Conservation (phyloP, 1,140 invertebrate species). For the Penaeus japonicus region DNA sequence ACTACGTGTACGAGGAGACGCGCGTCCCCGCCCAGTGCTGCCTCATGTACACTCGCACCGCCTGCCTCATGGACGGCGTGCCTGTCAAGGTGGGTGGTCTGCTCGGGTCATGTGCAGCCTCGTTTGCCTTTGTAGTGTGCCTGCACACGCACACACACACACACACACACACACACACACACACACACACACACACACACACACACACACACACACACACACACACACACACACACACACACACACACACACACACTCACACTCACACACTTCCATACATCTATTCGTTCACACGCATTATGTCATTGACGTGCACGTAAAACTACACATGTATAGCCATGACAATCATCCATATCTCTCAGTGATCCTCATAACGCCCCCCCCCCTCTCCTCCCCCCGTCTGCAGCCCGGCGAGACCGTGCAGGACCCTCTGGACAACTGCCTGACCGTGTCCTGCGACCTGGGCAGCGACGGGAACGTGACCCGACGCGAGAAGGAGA, state of each 20-base stretch:
- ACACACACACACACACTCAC: too few species aligned
- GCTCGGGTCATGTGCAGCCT: not conserved
- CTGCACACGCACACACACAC: too few species aligned
- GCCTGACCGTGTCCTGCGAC: conserved; percentile 45
- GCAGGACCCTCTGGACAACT: conserved; percentile 50
- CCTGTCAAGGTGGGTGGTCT: conserved; percentile 42
- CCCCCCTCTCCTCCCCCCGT: not conserved
- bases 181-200: not conserved
- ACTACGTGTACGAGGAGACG: conserved; percentile 40
- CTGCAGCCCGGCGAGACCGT: conserved; percentile 46
- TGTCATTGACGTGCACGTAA: too few species aligned
- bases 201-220: not conserved
- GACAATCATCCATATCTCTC: not conserved
- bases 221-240: too few species aligned
- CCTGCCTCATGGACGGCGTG: conserved; percentile 45
- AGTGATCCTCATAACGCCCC: not conserved
- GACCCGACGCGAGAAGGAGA: conserved; percentile 50
- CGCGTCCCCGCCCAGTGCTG: conserved; percentile 46
- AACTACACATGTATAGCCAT: too few species aligned
- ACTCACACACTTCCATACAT: too few species aligned
- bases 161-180: not conserved
- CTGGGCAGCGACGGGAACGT: conserved; percentile 45
- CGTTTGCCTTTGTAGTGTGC: not conserved
- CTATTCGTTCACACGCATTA: too few species aligned
- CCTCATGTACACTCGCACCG: conserved; percentile 17